phyloP scores from a whole-genome alignment of 2,113 vertebrate genomes.

The Sapajus apella region DNA sequence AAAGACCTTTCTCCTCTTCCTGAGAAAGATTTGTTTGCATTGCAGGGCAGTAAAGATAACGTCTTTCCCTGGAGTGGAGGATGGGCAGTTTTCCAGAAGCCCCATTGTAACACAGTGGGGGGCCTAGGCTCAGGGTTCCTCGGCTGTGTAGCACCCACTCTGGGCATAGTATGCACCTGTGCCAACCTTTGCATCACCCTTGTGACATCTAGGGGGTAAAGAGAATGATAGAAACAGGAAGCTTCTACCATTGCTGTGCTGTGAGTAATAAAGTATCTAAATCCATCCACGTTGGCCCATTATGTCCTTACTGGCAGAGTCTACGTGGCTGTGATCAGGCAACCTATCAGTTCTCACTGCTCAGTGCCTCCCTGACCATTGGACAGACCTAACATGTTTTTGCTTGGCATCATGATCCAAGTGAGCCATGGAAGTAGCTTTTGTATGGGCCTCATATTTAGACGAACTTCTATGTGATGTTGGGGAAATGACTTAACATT shows the following conservation, averaged over 20 bases:
- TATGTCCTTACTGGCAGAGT: background rate
- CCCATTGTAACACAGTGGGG: background rate
- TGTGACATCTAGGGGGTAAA: background rate
- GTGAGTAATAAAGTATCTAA: background rate
- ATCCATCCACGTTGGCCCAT: background rate
- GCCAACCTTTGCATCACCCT: background rate
- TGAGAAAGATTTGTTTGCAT: background rate
- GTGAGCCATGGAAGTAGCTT: background rate
- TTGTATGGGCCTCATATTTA: background rate
- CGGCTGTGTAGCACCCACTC: background rate
- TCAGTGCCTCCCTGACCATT: fast-evolving
- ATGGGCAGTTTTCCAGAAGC: background rate
- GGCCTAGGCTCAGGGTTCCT: background rate
- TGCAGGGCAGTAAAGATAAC: background rate
- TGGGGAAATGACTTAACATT: background rate
- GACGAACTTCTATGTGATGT: background rate
- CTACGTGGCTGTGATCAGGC: background rate
- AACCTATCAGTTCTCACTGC: fast-evolving
- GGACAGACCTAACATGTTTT: background rate
- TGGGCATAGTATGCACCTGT: too few species aligned
- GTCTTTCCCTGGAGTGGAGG: background rate
- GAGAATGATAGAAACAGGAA: background rate
- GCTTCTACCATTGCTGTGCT: background rate
- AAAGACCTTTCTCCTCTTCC: background rate
- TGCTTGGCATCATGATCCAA: background rate